Conservation (phyloP, 2,797 vertebrate genomes). For the Chloroceryle inda region DNA sequence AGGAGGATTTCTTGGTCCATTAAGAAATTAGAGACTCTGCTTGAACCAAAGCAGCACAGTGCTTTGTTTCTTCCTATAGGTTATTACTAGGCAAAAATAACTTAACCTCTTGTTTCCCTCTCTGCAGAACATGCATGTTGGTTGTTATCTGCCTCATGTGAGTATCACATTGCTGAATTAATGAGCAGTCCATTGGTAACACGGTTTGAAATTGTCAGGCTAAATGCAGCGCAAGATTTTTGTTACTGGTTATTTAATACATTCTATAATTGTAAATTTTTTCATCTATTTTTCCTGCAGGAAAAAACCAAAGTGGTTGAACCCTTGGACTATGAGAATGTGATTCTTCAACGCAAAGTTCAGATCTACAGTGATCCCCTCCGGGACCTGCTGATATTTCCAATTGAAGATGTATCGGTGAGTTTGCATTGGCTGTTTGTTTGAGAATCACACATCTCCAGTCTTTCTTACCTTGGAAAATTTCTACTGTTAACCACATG, state of each 20-base stretch:
- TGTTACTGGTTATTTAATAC: neutral
- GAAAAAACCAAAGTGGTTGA: conserved; percentile 96
- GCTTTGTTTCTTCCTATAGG: neutral
- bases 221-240: neutral
- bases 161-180: neutral
- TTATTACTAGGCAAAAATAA: neutral
- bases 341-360: conserved; percentile 93
- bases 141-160: neutral
- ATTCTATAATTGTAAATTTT: neutral
- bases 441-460: neutral
- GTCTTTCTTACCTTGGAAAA: neutral
- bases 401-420: conserved; percentile 94
- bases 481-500: neutral
- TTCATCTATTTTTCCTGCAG: conserved; percentile 70
- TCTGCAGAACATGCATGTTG: neutral
- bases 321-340: conserved; percentile 94
- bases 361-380: conserved; percentile 98
- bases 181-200: neutral
- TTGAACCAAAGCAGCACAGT: neutral
- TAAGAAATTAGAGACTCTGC: conserved; percentile 9
- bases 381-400: conserved; percentile 95
- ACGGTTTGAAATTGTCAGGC: neutral
- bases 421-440: conserved; percentile 67
- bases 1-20: conserved; percentile 20
- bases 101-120: neutral